Evolutionary conservation across 2,888 invertebrate species (phyloP), one percentile per base, ranked within the genome.

Genomic region (Macrophya alboannulata): DNA sequence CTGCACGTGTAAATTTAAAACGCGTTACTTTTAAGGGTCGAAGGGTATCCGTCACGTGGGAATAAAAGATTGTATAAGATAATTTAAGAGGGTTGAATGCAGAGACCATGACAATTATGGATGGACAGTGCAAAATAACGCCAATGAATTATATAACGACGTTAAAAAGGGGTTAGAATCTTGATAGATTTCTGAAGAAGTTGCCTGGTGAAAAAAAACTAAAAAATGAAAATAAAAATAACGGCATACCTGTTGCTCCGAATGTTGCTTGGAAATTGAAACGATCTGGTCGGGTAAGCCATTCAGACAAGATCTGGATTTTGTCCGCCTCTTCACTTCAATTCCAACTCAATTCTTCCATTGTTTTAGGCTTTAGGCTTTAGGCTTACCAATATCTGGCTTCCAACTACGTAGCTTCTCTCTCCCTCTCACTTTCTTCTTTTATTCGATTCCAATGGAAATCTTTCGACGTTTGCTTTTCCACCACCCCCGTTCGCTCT

Each of bases 401-500:
- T 87, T 86, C 85, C 86, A 87, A 84, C 55, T 21, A 59, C 65
- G 48, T 68, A 79, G 77, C 76, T 62, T 21, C 76, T 84, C 79
- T 84, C 87, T 88, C 85, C 86, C 86, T 86, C 86, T 76, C 74
- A 59, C 86, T 86, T 85, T 65, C 86, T 86, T 86, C 87, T 90
- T 91, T 91, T 90, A 91, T 91, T 91, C 90, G 89, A 90, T 91
- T 91, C 89, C 89, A 82, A 85, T 82, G 85, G 74, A 84, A 62
- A 62, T 76, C 84, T 84, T 84, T 45, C 84, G 74, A 74, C 84
- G 84, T 76, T 84, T 84, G 77, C 83, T 68, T 21, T 25, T 68
- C 68, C 48, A 8, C 77, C 81, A 21, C 17, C 43, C 31, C 83
- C 68, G 1, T 45, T 25, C 25, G 31, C 40, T 68, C n/a, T 37